Evolutionary conservation across 1,140 invertebrate species (phyloP).

Genomic region (Habropoda laboriosa): DNA sequence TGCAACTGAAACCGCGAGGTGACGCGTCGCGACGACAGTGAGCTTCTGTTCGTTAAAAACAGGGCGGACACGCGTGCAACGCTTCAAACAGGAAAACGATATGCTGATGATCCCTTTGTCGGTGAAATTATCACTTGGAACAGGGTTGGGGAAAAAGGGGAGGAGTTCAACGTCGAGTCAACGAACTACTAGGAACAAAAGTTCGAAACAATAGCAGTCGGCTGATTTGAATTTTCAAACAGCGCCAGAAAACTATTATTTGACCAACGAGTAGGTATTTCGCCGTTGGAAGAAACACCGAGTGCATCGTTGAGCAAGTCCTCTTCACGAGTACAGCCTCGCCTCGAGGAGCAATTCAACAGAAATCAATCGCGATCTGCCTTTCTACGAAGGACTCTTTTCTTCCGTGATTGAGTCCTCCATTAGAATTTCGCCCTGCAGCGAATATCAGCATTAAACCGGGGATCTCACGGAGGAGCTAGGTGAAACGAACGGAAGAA

Average conservation of each 20-base stretch:
- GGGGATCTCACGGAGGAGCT: not conserved
- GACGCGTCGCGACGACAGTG: constrained; percentile 44
- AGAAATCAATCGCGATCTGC: constrained; percentile 36
- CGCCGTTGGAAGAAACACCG: no score
- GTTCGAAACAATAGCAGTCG: not conserved
- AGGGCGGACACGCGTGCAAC: constrained; percentile 37
- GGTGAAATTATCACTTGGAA: constrained; percentile 29
- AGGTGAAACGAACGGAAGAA: constrained; percentile 18
- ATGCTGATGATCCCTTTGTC: not conserved
- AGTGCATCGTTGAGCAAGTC: not conserved
- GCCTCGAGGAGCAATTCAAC: constrained; percentile 27
- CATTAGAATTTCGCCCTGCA: constrained; percentile 46
- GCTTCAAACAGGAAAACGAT: not conserved
- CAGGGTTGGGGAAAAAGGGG: not conserved
- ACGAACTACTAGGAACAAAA: not conserved
- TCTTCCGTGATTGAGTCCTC: constrained; percentile 34
- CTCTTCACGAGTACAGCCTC: not conserved
- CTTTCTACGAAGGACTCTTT: constrained; percentile 37
- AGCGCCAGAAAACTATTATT: no score
- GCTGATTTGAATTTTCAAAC: not conserved
- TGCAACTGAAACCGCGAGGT: constrained; percentile 50
- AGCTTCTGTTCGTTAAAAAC: constrained; percentile 47
- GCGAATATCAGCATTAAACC: constrained; percentile 17
- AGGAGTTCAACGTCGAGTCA: no score
- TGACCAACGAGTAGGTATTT: no score